Conservation (phyloP, 2,888 invertebrate species). For the Chrysotoxum bicinctum region DNA sequence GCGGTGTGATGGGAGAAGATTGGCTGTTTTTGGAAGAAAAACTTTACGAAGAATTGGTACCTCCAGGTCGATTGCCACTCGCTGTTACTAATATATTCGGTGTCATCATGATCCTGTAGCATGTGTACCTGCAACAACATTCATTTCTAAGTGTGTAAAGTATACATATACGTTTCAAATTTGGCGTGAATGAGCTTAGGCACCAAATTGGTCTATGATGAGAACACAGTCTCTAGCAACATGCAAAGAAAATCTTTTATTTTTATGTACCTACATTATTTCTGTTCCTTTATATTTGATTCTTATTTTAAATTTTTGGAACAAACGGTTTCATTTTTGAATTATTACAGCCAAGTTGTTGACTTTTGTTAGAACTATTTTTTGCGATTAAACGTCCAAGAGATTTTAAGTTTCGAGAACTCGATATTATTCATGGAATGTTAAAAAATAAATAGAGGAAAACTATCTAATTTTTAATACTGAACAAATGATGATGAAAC, state of each 20-base stretch:
- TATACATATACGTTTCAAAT: not conserved
- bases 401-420: too few relatives aligned
- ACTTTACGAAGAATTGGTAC: conserved; percentile 42
- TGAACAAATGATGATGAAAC: too few relatives aligned
- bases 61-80: conserved; percentile 61
- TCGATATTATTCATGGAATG: too few relatives aligned
- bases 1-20: conserved; percentile 25
- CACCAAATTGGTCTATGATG: not conserved
- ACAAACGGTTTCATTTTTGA: too few relatives aligned
- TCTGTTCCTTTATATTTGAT: too few relatives aligned
- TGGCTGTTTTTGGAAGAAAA: conserved; percentile 39
- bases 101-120: conserved; percentile 61
- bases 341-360: too few relatives aligned
- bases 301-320: too few relatives aligned
- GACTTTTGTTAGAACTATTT: too few relatives aligned
- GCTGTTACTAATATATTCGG: conserved; percentile 63
- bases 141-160: not conserved
- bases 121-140: conserved; percentile 35
- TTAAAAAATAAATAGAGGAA: too few relatives aligned
- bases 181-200: not conserved
- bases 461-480: too few relatives aligned
- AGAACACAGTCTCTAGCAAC: not conserved
- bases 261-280: too few relatives aligned
- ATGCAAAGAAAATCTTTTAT: not conserved
- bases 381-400: too few relatives aligned